Conservation (phyloP, 2,797 vertebrate species). For the Sternarchorhynchus goeldii region DNA sequence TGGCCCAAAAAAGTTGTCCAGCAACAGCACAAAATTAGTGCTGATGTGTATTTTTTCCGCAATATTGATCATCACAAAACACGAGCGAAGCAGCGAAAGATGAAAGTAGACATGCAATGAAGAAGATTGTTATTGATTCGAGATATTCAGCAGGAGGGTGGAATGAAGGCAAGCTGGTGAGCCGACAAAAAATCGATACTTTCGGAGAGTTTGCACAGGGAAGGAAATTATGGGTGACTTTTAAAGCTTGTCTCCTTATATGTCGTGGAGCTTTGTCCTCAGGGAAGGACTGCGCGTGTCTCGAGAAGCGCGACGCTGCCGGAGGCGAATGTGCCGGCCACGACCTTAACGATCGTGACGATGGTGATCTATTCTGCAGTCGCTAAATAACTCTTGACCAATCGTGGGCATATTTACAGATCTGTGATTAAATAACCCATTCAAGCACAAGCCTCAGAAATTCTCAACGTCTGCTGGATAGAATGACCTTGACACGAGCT, state of each 20-base stretch:
- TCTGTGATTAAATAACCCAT: neutral
- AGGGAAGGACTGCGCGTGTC: neutral
- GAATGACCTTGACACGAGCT: conserved; percentile 12
- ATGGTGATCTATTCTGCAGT: neutral
- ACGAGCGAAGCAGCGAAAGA: conserved; percentile 4
- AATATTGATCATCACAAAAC: conserved; percentile 9
- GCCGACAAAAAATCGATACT: neutral
- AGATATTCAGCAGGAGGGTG: neutral
- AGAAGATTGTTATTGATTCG: conserved; percentile 42
- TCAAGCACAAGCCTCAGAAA: neutral
- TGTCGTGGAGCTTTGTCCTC: too few relatives aligned
- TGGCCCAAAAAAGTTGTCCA: neutral
- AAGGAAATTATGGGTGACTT: neutral
- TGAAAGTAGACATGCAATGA: conserved; percentile 6
- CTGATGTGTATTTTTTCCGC: conserved; percentile 6
- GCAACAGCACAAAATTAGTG: neutral
- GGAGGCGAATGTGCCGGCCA: neutral
- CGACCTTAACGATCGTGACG: neutral
- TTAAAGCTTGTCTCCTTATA: too few relatives aligned
- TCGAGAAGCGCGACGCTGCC: neutral
- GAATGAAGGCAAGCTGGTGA: neutral
- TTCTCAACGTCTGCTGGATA: neutral
- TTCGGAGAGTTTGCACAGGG: neutral
- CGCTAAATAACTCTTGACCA: neutral
- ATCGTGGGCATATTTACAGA: neutral